Conservation (phyloP, 2,797 vertebrate species). For the Pogoniulus pusillus region DNA sequence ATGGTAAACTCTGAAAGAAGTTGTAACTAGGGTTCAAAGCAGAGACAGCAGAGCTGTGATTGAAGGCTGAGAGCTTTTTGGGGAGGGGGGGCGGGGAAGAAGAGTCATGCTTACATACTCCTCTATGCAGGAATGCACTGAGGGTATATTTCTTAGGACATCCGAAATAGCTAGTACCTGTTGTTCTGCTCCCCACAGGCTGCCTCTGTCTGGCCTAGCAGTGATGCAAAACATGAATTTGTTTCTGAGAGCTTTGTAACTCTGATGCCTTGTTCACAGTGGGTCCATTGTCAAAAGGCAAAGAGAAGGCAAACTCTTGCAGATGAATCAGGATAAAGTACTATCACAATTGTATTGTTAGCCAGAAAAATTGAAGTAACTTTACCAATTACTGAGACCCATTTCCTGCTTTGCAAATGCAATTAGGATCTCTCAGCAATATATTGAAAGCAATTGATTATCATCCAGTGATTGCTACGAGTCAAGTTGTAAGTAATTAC, state of each 20-base stretch:
- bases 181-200: not conserved
- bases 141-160: not conserved
- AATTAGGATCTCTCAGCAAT: not conserved
- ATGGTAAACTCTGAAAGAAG: slow-evolving; percentile 13
- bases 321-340: not conserved
- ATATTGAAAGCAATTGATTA: slow-evolving; percentile 64
- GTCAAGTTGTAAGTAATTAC: slow-evolving; percentile 72
- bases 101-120: not conserved
- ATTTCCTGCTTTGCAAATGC: not conserved
- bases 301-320: not conserved
- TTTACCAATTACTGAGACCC: not conserved
- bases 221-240: not conserved
- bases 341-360: not conserved
- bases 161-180: not conserved
- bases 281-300: not conserved
- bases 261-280: not conserved
- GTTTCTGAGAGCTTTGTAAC: not conserved
- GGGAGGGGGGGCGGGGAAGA: not conserved
- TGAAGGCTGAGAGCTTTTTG: not conserved
- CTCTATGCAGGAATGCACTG: not conserved
- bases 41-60: not conserved
- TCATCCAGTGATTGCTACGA: slow-evolving; percentile 60
- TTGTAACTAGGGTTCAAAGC: not conserved
- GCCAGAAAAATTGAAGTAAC: not conserved
- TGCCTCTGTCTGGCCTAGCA: not conserved